Evolutionary conservation across 1,140 invertebrate species (phyloP), one percentile per base, ranked within the genome.

Genomic region (Trichonephila clavipes): DNA sequence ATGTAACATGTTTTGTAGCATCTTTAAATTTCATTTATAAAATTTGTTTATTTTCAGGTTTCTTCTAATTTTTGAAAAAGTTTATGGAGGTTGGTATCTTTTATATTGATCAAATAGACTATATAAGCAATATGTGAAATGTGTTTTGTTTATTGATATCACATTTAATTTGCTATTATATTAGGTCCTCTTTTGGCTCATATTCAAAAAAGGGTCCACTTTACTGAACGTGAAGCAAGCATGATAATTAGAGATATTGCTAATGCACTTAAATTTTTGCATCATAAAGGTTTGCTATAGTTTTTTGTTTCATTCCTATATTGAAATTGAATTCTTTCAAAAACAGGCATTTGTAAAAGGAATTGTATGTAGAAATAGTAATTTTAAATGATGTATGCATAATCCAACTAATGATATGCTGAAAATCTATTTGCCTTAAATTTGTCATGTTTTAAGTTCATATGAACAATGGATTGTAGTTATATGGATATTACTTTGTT

Each of bases 11-110:
- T 51, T 51, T 51, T 10, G 34, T 40, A 40, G 4, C 34, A 40
- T 40, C 34, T 40, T 0, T 40, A 40, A 40, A 40, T 40, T 40
- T 40, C 34, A 40, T 40, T 40, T 28, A 28, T 1, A 40, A 40
- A 40, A 40, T 51, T 51, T 51, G 51, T 51, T 51, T 72, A 4
- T 7, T 94, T 95, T 21, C 91, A 95, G 96, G 96, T 99, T 99
- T 96, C 99, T 99, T 96, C 97, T 99, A 96, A 98, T 99, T 94
- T 99, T 99, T 96, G 99, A 99, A 96, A 99, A 99, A 96, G 97
- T 99, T 95, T 98, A 98, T 95, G 99, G 99, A 94, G 99, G 98
- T 93, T 98, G 98, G 95, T 85, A 34, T 81, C 19, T 88, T 72
- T 77, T n/a, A 59, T 51, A 24, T n/a, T 61, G 4, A 34, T 90